These are phyloP conservation scores for Thryonomys swinderianus DNA, from an alignment of 2,113 vertebrate genomes.

Conservation along the genomic window DNA sequence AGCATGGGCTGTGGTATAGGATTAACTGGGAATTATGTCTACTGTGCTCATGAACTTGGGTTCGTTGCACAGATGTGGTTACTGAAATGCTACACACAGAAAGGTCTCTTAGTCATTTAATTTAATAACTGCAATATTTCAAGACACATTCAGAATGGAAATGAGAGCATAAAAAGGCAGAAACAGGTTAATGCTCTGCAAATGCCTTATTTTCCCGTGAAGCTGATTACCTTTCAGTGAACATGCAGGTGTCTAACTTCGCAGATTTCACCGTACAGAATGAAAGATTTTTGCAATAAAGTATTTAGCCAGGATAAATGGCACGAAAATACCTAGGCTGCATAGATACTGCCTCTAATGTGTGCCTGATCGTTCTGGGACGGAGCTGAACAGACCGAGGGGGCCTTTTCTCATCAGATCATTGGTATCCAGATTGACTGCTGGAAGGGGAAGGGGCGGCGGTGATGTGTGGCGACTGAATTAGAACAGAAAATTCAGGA, in stretches of 20 bases:
- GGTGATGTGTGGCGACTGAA: neutral
- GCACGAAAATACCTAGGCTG: constrained; percentile 29
- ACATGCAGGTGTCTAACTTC: constrained; percentile 75
- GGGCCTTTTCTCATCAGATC: constrained; percentile 11
- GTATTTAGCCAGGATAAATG: constrained; percentile 69
- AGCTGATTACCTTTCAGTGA: constrained; percentile 56
- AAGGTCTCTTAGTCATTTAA: constrained; percentile 71
- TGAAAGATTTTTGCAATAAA: constrained; percentile 50
- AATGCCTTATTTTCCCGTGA: constrained; percentile 38
- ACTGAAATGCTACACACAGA: constrained; percentile 40
- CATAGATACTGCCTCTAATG: constrained; percentile 47
- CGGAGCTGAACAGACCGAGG: neutral
- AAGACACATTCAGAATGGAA: constrained; percentile 69
- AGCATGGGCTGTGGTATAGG: neutral
- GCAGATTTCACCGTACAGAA: constrained; percentile 29
- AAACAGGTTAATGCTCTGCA: constrained; percentile 62
- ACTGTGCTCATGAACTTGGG: constrained; percentile 39
- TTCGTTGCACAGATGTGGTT: constrained; percentile 63
- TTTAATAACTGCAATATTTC: constrained; percentile 75
- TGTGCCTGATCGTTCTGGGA: constrained; percentile 38
- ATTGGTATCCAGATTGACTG: constrained; percentile 34
- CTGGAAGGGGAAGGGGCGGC: neutral
- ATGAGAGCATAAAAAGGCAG: constrained; percentile 69
- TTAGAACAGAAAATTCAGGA: constrained; percentile 61
- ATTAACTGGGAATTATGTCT: constrained; percentile 22